Evolutionary conservation across 2,113 vertebrate genomes (phyloP), one percentile per base, ranked within the genome.

Genomic region (Sterna hirundo): DNA sequence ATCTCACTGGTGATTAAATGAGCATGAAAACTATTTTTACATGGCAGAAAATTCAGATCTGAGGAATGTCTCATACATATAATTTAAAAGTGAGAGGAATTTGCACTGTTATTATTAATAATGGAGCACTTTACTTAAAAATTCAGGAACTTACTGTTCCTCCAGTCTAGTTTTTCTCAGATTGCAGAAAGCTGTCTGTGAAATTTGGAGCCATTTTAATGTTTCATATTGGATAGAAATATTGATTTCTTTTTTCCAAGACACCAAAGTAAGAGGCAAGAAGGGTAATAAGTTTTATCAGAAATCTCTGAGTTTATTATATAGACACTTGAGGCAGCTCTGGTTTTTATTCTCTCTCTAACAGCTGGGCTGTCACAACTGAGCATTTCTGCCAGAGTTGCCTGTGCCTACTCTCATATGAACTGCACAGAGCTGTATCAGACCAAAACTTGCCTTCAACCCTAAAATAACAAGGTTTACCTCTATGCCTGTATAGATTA

Each of bases 71-170:
- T 88, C 40, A 80, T 65, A 40, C 65, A 79, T 88, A 76, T 93
- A 93, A 97, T 85, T 96, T 83, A 84, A 83, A 88, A 83, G 57
- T 62, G 34, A 87, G 82, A 90, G 19, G 42, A 91, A 81, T 88
- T 88, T 72, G n/a, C 51, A 61, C 75, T 92, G 87, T 92, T 88
- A 69, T 95, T 92, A 97, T 97, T 96, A 97, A 97, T 97, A 95
- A 95, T 93, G 55, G 51, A 96, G 83, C 61, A 86, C 85, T 96
- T 97, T 85, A 94, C 78, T 96, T 95, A 94, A 94, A 88, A 97
- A 96, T 96, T 88, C 84, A 94, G 54, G 81, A 97, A 84, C 81
- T 47, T 82, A 70, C 49, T 91, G 49, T 82, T 97, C 81, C 75
- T 97, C 91, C 65, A 72, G 90, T 94, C 72, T 95, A 92, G 55